Evolutionary conservation across 2,888 invertebrate genomes (phyloP), one percentile per base, ranked within the genome.

Genomic region (Choristoneura rosaceana): DNA sequence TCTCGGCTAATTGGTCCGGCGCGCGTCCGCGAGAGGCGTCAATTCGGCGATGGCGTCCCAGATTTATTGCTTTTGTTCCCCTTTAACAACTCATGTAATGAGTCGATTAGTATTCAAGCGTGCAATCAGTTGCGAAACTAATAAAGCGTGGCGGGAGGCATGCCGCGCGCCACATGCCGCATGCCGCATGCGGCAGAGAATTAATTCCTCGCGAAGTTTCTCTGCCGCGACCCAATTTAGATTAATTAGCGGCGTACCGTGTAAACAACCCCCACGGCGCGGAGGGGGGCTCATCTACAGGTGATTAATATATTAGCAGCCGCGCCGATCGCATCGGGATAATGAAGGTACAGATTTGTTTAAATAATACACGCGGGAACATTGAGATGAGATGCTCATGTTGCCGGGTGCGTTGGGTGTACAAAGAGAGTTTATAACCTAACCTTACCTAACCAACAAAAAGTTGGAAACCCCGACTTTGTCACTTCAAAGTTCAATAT

Each of bases 141-240:
- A 80, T 79, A 80, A 79, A 75, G 75, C 76, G 75, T 68, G 70
- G 66, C 38, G 43, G 52, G 65, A 17, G 43, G 61, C 47, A 45
- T 45, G 33, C 17, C 12, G 66, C 25, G 43, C 71, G 62, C 69
- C 70, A 63, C 69, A 71, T 62, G 75, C 66, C 74, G n/a, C n/a
- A n/a, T n/a, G n/a, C n/a, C n/a, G 74, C 66, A 74, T 75, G 75
- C 69, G 55, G 67, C 62, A 70, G 47, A 33, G 52, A 65, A 76
- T 66, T 79, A 78, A 79, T 80, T 79, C 79, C 78, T 76, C 74
- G 78, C 76, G 71, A 80, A 79, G 73, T 79, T 78, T 73, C 80
- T 63, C 58, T 43, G 67, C 58, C 59, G 71, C 67, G 68, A 74
- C 74, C 74, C 71, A 74, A 74, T 74, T 74, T 74, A 74, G 74